Base-by-base conservation (phyloP, 2,113 vertebrate genomes). In the Lates calcarifer region DNA sequence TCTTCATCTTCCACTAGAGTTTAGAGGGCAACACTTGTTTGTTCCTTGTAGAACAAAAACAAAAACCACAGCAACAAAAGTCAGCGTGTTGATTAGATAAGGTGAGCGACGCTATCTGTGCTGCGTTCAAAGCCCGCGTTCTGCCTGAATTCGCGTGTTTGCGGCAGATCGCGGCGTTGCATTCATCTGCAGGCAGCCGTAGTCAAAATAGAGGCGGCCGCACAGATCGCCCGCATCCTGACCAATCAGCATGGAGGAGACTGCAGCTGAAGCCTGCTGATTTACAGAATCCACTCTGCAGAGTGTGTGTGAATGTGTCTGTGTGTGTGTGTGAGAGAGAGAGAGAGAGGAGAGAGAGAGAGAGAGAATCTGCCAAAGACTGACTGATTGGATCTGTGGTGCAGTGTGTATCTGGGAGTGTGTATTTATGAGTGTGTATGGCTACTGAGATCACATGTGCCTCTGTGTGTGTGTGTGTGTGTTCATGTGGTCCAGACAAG, bases 131-230 rank as follows among this genome's bases (percentile, higher is more conserved):
- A 94, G 93, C 77, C 74, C 62, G 12, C 55, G 88, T 90, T 92
- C 83, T 39, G 85, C 93, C 84, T 61, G 66, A 85, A 57, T 82
- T 71, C 53, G 9, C 33, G 33, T 90, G 83, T 90, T 57, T 90
- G 92, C 78, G 13, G 45, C 17, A 14, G 77, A 86, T 85, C 80
- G n/a, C 41, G 49, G 68, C 76, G 55, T 66, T 28, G 87, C 74
- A 87, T 94, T 93, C 79, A 92, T 89, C 91, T 89, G 91, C 81
- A 91, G 81, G 88, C 84, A 91, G 87, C 86, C 89, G 43, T 83
- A 94, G 93, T 92, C 94, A 94, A 93, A 95, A 95, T 84, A 95
- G 18, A 89, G 83, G 84, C 81, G 73, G 84, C 83, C 80, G 87
- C 91, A 94, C 91, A 94, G 84, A 89, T 68, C 4, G 86, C 93